Evolutionary conservation across 2,113 vertebrate species (phyloP).

Genomic region (Phaethornis superciliosus): DNA sequence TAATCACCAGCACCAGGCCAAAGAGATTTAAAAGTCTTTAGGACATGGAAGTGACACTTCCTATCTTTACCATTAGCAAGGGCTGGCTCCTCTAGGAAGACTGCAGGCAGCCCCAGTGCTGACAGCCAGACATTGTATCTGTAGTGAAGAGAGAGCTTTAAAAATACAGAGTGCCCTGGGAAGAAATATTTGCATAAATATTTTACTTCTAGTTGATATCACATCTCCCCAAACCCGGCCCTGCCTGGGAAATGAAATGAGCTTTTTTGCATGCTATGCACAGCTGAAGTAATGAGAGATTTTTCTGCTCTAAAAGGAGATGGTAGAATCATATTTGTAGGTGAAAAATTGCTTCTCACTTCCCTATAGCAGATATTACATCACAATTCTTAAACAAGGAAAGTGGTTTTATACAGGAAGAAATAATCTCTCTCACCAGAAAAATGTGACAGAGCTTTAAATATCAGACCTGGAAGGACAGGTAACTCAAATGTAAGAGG

Average conservation of each 20-base stretch:
- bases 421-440: neutral
- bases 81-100: neutral
- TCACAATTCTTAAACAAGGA: neutral
- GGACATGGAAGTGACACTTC: neutral
- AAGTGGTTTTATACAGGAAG: neutral
- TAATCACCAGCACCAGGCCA: neutral
- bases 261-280: neutral
- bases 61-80: neutral
- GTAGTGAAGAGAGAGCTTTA: neutral
- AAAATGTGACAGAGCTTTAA: neutral
- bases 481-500: neutral
- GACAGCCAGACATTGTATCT: neutral
- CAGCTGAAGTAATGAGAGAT: neutral
- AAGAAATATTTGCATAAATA: constrained; percentile 37
- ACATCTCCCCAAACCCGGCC: neutral
- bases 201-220: constrained; percentile 24
- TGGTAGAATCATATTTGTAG: neutral
- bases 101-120: neutral
- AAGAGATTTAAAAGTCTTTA: neutral
- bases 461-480: neutral
- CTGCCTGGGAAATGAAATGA: neutral
- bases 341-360: neutral
- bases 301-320: neutral
- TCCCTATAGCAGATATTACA: neutral
- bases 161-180: neutral